Base-by-base conservation (phyloP, 2,888 invertebrate genomes). In the Parthenolecanium corni region DNA sequence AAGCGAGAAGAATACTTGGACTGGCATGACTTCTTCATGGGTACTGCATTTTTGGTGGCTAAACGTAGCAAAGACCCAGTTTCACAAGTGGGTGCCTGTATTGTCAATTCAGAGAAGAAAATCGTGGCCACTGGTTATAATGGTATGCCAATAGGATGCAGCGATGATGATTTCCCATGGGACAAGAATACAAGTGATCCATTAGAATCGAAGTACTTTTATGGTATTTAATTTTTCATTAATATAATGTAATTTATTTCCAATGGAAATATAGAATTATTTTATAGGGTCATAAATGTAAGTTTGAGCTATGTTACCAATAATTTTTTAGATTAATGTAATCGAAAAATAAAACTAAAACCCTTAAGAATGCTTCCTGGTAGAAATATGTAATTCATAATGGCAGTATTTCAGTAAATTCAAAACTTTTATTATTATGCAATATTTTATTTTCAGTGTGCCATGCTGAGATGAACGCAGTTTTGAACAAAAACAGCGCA, bases 11-110 rank as follows among this genome's bases (percentile, higher is more conserved):
- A 64, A 61, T 65, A 64, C 70, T 73, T 96, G 31, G 80, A 81
- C 44, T 96, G 95, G 95, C 79, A 84, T 65, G 96, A 97, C 67
- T 96, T 94, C 74, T 97, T 96, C 72, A 96, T 97, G 96, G 87
- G 89, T 0, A 81, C 85, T 9, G 94, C 95, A 2, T 83, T 93
- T 71, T 76, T 97, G 24, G 86, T 93, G 1, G 88, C 94, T 0
- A 86, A 90, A 76, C 79, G 96, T 62, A 95, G 95, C 72, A 97
- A 97, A 76, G 97, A 97, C 76, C 96, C 96, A 0, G 77, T 76
- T 61, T 86, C 86, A 2, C 94, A 96, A 80, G 94, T 94, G 18
- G 97, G 97, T 3, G 94, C 95, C 5, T 95, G 95, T 72, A 86
- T 97, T 69, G 92, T 95, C 0, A 89, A 92, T 71, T 73, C 79